These are phyloP conservation scores for Gallinago stenura DNA, from an alignment of 2,797 vertebrate species.

Conservation along the genomic window DNA sequence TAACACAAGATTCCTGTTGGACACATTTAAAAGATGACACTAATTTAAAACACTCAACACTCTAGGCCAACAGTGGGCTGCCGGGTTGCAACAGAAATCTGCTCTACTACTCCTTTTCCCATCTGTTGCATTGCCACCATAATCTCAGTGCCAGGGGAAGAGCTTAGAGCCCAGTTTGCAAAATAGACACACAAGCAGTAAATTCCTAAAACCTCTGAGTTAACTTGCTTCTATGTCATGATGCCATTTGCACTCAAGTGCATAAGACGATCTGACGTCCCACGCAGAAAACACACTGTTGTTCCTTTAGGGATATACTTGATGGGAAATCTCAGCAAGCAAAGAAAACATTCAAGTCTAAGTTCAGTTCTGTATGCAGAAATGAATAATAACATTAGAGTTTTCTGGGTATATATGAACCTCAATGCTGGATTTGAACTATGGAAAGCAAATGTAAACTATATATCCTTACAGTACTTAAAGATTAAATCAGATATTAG, in stretches of 20 bases:
- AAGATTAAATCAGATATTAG: background rate
- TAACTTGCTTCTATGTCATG: accelerated
- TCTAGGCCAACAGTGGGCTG: background rate
- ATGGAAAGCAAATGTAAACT: background rate
- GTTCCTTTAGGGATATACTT: background rate
- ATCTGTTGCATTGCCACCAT: background rate
- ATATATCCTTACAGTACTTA: background rate
- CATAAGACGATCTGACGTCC: background rate
- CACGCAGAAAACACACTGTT: accelerated
- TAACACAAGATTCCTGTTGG: background rate
- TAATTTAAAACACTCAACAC: background rate
- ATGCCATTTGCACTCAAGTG: background rate
- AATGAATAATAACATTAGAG: background rate
- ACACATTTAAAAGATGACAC: background rate
- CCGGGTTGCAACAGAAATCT: background rate
- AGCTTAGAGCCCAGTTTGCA: background rate
- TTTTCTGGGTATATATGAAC: background rate
- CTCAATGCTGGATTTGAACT: background rate
- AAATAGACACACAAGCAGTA: background rate
- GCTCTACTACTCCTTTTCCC: background rate
- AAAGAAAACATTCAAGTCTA: background rate
- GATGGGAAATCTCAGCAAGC: background rate
- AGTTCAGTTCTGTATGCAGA: background rate
- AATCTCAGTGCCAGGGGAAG: background rate
- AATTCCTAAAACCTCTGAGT: background rate